phyloP scores from a whole-genome alignment of 2,888 invertebrate genomes.

The Diarsia mendica region DNA sequence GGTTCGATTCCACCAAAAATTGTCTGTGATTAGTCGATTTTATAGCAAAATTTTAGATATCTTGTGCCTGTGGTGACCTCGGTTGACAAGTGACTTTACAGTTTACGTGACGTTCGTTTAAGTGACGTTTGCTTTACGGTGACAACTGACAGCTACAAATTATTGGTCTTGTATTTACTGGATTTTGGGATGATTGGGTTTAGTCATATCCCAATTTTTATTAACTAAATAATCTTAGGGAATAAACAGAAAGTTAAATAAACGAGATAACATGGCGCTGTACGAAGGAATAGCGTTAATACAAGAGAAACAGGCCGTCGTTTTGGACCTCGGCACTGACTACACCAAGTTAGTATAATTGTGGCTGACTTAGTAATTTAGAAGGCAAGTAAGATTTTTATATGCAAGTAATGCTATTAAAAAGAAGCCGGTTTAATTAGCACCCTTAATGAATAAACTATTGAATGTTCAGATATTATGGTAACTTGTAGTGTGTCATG shows the following conservation, averaged over 20 bases:
- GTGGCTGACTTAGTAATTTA: too few relatives aligned
- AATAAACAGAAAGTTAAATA: conserved; percentile 4
- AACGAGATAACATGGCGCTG: conserved; percentile 90
- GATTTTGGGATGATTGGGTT: not conserved
- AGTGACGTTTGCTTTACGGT: not conserved
- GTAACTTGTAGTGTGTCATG: too few relatives aligned
- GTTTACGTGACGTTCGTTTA: too few relatives aligned
- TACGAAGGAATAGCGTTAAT: conserved; percentile 95
- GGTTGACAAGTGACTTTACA: not conserved
- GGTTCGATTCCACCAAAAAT: too few relatives aligned
- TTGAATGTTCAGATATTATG: too few relatives aligned
- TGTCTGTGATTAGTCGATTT: too few relatives aligned
- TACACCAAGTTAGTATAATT: conserved; percentile 97
- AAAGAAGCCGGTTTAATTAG: too few relatives aligned
- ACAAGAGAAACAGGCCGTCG: conserved; percentile 96
- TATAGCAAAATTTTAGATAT: too few relatives aligned
- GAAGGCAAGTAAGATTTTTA: too few relatives aligned
- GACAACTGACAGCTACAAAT: not conserved
- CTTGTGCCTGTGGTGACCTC: too few relatives aligned
- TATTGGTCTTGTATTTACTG: not conserved
- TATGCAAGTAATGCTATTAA: too few relatives aligned
- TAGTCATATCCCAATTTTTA: not conserved
- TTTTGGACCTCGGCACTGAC: conserved; percentile 96
- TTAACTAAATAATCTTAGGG: not conserved
- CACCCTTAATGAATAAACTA: too few relatives aligned